Base-by-base conservation (phyloP, 2,113 vertebrate species). In the Bufo bufo region DNA sequence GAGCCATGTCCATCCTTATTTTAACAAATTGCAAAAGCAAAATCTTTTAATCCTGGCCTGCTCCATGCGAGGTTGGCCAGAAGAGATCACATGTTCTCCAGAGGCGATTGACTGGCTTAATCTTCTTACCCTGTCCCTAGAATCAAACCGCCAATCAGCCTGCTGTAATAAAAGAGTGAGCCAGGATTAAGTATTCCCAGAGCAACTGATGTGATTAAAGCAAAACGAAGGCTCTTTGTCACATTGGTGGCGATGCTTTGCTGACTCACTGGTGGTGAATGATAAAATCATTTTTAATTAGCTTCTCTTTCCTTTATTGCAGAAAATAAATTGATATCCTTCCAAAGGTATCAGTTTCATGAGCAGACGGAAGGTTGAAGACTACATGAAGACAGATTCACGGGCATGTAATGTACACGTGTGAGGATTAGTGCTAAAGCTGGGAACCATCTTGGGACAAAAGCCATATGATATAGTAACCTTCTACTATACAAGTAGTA, bases 31-130 rank as follows among this genome's bases (percentile, higher is more conserved):
- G 92, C 92, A 92, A 93, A 20, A 89, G 91, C 90, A 93, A 33
- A 95, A 95, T 94, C 93, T 92, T 86, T 94, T 93, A 92, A 93
- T 94, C 93, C 90, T 50, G 82, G 90, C 91, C 92, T 85, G 93
- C 69, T 45, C 90, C 90, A 91, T 89, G 89, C 91, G 91, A 91
- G 90, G 90, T 90, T 90, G 91, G 86, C 89, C 91, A 92, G 91
- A 63, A 78, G 92, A 90, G 90, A 93, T 93, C 93, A 92, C 90
- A 86, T 91, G 91, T 85, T 89, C 58, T 84, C 86, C 91, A 92
- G 92, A 94, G 84, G 90, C 90, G 90, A 92, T 85, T 89, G 90
- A 90, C 90, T 87, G 91, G 63, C 72, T 87, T 93, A 95, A 94
- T 93, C 93, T 92, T 92, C 93, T 93, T 95, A 93, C 81, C 88